Percentiles rank a stretch among this genome's conserved stretches.
phyloP scores from a whole-genome alignment of 2,888 invertebrate species.

The Catocala sponsa region DNA sequence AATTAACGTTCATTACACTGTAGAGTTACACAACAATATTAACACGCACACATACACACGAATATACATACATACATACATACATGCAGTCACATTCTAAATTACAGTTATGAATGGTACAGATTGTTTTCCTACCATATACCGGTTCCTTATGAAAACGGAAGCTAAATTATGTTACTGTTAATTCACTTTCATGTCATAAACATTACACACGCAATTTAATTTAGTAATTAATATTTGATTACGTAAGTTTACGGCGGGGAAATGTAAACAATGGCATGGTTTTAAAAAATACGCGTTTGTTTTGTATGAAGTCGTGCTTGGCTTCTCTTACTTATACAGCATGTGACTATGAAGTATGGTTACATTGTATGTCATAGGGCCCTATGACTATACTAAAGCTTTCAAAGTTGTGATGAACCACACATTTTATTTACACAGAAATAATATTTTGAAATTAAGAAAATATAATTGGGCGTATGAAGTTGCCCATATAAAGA shows the following conservation, averaged over 20 bases:
- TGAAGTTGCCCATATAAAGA: no score
- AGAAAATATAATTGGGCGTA: no score
- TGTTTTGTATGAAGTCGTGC: not conserved
- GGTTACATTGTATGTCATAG: no score
- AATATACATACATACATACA: not conserved
- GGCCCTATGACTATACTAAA: no score
- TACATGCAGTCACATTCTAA: not conserved
- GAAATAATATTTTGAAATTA: no score
- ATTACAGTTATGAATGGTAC: not conserved
- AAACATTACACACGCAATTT: slow-evolving; percentile 26
- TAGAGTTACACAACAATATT: no score
- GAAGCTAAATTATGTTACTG: slow-evolving; percentile 32
- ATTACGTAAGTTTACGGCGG: slow-evolving; percentile 11
- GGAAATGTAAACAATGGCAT: slow-evolving; percentile 6
- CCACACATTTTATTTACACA: no score
- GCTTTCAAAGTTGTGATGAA: no score
- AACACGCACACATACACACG: not conserved
- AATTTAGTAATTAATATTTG: slow-evolving; percentile 19
- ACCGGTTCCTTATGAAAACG: slow-evolving; percentile 33
- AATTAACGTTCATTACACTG: no score
- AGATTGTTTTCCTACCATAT: slow-evolving; percentile 22
- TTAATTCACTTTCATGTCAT: slow-evolving; percentile 33
- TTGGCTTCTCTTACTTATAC: no score
- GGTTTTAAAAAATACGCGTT: not conserved
- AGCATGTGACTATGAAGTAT: no score